phyloP scores from a whole-genome alignment of 2,113 vertebrate species.

The Oxygymnocypris stewartii region DNA sequence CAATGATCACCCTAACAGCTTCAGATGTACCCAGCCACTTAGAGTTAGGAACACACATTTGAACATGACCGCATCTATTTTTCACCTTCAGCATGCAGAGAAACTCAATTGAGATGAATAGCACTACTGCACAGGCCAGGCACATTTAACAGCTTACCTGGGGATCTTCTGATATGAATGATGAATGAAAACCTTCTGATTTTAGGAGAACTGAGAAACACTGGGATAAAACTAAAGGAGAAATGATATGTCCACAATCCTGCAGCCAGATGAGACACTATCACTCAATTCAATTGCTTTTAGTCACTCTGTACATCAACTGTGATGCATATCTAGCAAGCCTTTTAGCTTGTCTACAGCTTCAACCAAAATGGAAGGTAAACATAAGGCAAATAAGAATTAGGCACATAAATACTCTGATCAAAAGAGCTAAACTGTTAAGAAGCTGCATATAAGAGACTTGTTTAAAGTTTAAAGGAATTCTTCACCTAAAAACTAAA shows the following conservation, averaged over 20 bases:
- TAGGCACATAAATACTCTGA: too few species aligned
- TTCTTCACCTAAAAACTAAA: too few species aligned
- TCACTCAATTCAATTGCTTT: conserved; percentile 41
- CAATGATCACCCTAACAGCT: conserved; percentile 52
- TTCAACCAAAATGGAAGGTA: conserved; percentile 1
- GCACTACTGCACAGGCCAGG: conserved; percentile 42
- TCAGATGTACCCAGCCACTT: conserved; percentile 47
- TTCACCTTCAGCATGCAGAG: conserved; percentile 45
- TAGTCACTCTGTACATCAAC: conserved; percentile 6
- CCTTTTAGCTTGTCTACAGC: conserved; percentile 23
- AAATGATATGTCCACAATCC: conserved; percentile 37
- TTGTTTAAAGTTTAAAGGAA: too few species aligned
- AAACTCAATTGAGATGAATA: conserved; percentile 66
- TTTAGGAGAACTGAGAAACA: conserved; percentile 54
- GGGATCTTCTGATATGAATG: conserved; percentile 55
- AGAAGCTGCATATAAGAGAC: too few species aligned
- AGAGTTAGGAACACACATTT: conserved; percentile 55
- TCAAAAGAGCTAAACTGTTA: too few species aligned
- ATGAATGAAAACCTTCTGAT: conserved; percentile 61
- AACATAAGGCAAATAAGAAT: too few species aligned
- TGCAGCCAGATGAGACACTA: conserved; percentile 35
- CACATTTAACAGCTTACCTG: conserved; percentile 56
- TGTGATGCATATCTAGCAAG: neutral
- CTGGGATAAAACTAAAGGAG: conserved; percentile 39
- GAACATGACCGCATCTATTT: conserved; percentile 60